Percentiles rank a stretch among this genome's conserved stretches.
These are phyloP conservation scores for Pteruthius melanotis DNA, from an alignment of 2,113 vertebrate species.

Conservation along the genomic window DNA sequence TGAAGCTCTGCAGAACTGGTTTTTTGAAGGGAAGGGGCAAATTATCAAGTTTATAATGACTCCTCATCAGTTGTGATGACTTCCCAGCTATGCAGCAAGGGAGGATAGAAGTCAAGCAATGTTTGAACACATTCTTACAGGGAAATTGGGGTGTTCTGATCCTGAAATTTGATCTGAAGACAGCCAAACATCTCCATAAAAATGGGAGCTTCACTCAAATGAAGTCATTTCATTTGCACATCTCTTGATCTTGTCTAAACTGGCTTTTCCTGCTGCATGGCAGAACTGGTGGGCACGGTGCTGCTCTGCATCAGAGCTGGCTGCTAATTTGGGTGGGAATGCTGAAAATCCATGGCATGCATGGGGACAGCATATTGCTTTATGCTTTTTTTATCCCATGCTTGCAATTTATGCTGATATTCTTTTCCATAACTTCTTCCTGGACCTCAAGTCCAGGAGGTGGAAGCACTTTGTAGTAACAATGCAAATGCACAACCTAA, in stretches of 20 bases:
- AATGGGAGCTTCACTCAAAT: neutral
- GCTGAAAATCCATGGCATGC: neutral
- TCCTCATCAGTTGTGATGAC: neutral
- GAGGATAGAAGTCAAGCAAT: neutral
- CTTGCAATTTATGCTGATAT: neutral
- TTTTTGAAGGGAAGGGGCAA: slow-evolving; percentile 21
- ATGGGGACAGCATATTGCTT: neutral
- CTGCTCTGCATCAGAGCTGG: neutral
- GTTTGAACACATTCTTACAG: slow-evolving; percentile 25
- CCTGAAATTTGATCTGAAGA: neutral
- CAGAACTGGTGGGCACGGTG: neutral
- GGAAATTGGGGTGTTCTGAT: slow-evolving; percentile 33
- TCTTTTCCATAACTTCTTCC: neutral
- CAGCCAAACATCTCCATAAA: neutral
- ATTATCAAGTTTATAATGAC: slow-evolving; percentile 41
- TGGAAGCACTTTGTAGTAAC: accelerated
- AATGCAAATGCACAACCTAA: accelerated
- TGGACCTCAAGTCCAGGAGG: neutral
- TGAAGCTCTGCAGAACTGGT: neutral
- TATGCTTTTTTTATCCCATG: neutral
- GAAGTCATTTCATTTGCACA: neutral
- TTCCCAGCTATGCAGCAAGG: neutral
- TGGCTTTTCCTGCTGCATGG: neutral
- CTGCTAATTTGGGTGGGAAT: neutral
- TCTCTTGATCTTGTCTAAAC: neutral